Base-by-base conservation (phyloP, 1,140 invertebrate genomes). In the Whitmania pigra region DNA sequence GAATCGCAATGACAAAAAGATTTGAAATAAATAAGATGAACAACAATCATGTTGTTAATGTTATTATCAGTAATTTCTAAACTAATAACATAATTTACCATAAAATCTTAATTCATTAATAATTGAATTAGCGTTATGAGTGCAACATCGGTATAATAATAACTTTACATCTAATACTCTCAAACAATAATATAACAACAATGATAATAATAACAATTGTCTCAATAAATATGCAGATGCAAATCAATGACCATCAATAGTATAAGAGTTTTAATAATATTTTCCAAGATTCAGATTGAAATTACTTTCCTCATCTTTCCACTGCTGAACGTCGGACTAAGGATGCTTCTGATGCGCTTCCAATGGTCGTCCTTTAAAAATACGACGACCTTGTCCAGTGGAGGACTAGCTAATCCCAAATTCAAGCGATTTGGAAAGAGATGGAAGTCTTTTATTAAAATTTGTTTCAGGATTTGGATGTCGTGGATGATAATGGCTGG, bases 311-410 rank as follows among this genome's bases (percentile, higher is more conserved):
- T 77, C 3, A 78, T 40, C 70, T 78, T 78, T 60, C 74, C 76
- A 18, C 75, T 71, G 15, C 70, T 76, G 53, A 78, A 79, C 7
- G 78, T 72, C 53, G 78, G 77, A 29, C 74, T 73, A 7, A 77
- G 43, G 29, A 77, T 76, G 18, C 71, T 73, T 63, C 78, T 69
- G 63, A 79, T 77, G 43, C 76, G 72, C 68, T 78, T 78, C 78
- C 78, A 79, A 60, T 76, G 72, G 3, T 79, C 77, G 60, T 74
- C 75, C 53, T 71, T 73, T 5, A 77, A 49, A 17, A 66, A 22
- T 53, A 67, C 67, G 55, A 77, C 31, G n/a, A 70, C 53, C 11
- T 70, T 70, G n/a, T 53, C 43, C n/a, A 70, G 25, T 17, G 69
- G 69, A 22, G 31, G 57, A 22, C 22, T 7, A n/a, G 57, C 29